Conservation (phyloP, 2,113 vertebrate species). For the Nanorana parkeri region DNA sequence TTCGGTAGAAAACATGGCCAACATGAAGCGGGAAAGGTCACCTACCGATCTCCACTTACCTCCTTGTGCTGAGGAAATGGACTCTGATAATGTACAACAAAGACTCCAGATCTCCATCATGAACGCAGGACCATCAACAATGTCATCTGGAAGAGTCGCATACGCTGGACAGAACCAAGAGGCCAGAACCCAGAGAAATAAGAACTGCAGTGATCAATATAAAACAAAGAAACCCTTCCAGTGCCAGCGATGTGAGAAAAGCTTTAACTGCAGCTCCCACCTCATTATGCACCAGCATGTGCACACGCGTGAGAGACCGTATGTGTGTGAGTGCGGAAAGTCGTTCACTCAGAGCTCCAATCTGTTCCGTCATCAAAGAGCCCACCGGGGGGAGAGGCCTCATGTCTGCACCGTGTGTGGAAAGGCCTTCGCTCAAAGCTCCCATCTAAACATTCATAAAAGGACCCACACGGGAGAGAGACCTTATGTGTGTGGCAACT, state of each 20-base stretch:
- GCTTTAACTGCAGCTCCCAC: slow-evolving; percentile 45
- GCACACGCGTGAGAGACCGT: slow-evolving; percentile 51
- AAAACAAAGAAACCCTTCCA: slow-evolving; percentile 32
- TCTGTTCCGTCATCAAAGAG: slow-evolving; percentile 50
- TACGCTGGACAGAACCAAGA: background rate
- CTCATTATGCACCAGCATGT: slow-evolving; percentile 43
- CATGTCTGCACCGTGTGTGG: slow-evolving; percentile 51
- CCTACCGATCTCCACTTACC: background rate
- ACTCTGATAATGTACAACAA: background rate
- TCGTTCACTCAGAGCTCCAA: slow-evolving; percentile 56
- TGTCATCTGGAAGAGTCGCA: no score
- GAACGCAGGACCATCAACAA: no score
- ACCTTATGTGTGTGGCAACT: slow-evolving; percentile 52
- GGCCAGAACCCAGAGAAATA: background rate
- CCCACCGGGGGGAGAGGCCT: slow-evolving; percentile 51
- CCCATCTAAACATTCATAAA: slow-evolving; percentile 44
- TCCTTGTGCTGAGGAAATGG: background rate
- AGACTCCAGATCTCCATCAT: no score
- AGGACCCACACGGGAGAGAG: slow-evolving; percentile 49
- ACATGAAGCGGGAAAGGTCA: slow-evolving; percentile 33
- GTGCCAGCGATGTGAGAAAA: slow-evolving; percentile 43
- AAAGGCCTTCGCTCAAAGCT: slow-evolving; percentile 49
- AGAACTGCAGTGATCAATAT: background rate
- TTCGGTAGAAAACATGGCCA: slow-evolving; percentile 17
- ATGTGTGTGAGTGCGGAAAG: slow-evolving; percentile 56